Conservation (phyloP, 2,797 vertebrate species). For the Sebastes vulpes region DNA sequence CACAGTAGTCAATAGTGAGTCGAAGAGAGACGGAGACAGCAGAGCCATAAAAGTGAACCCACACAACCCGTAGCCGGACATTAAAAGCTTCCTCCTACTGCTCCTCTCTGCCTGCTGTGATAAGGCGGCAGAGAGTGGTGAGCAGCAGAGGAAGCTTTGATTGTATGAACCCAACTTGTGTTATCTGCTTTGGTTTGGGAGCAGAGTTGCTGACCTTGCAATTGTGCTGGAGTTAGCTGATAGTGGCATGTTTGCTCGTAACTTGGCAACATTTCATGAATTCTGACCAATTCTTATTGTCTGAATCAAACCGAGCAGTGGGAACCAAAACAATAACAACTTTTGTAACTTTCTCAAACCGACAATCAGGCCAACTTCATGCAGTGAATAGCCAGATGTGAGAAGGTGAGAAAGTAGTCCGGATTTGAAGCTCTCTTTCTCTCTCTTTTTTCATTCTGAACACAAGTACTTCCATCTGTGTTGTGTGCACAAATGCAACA, state of each 20-base stretch:
- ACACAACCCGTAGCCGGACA: conserved; percentile 9
- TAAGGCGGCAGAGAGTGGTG: conserved; percentile 1
- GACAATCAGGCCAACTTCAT: neutral
- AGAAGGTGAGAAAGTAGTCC: neutral
- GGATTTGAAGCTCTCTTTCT: neutral
- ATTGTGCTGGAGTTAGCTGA: neutral
- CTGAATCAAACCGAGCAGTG: neutral
- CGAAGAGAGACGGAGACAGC: conserved; percentile 45
- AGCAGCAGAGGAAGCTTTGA: conserved; percentile 1
- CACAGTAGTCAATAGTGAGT: conserved; percentile 14
- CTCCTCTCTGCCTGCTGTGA: conserved; percentile 33
- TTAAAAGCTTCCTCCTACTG: conserved; percentile 28
- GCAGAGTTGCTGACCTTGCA: conserved; percentile 16
- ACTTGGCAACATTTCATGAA: neutral
- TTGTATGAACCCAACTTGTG: neutral
- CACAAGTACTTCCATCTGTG: neutral
- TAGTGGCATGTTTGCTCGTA: neutral
- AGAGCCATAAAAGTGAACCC: conserved; percentile 44
- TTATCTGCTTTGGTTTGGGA: conserved; percentile 10
- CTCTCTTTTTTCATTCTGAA: neutral
- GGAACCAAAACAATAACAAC: neutral
- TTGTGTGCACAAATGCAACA: neutral
- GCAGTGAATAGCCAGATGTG: neutral
- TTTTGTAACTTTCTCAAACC: neutral
- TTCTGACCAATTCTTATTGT: neutral